Base-by-base conservation (phyloP, 2,113 vertebrate species). In the Cavia aperea region DNA sequence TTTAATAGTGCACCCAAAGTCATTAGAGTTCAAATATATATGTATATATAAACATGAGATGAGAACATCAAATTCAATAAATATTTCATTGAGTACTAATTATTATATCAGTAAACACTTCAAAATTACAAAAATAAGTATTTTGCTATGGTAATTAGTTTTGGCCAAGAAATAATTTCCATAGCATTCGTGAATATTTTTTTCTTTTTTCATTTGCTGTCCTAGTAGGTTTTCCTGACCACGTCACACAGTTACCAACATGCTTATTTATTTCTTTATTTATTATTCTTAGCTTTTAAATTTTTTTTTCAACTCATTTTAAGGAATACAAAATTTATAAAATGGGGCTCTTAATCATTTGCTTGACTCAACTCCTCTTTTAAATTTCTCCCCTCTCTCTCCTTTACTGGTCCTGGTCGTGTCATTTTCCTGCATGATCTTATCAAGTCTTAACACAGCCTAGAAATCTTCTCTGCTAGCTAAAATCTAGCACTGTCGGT, bases 71-170 rank as follows among this genome's bases (percentile, higher is more conserved):
- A 93, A 63, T 82, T 85, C 24, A 65, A 51, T 8, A 87, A 81
- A 65, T 31, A 90, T 4, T 49, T 78, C 31, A 83, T 43, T 70
- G 58, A 51, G 4, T 81, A 23, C 4, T 29, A 90, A 68, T 58
- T 16, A n/a, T 91, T 66, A 68, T 81, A 93, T 60, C 60, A 31
- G 81, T 90, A 81, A 23, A 2, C 4, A 33, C 31, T 95, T 95
- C 60, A 43, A 86, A 86, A 77, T 92, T 91, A 81, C 39, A 93
- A 92, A 79, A 62, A 33, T 88, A 4, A 88, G 14, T 84, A 49
- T 79, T 78, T 90, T 24, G 72, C 92, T 72, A 91, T 88, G 6
- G 4, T 5, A 91, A 93, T 68, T 15, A 33, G 15, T 54, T 88
- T 70, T 68, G 73, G 26, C 31, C 4, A 81, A 70, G 31, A 39